These are phyloP conservation scores for Phaethornis superciliosus DNA, from an alignment of 2,113 vertebrate genomes.

Conservation along the genomic window DNA sequence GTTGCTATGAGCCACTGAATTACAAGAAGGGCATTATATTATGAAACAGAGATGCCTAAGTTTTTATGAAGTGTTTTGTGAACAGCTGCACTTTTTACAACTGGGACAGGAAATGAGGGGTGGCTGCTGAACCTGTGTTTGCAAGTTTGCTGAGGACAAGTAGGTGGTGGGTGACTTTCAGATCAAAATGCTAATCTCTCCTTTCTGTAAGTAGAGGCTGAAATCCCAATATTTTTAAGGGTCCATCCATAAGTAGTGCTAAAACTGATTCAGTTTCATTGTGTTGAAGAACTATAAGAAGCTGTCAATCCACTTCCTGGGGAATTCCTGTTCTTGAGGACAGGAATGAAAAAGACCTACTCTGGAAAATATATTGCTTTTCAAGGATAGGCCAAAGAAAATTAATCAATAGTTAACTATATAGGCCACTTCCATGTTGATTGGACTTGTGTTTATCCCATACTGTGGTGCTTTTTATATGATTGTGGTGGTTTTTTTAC, in stretches of 20 bases:
- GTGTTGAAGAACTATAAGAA: neutral
- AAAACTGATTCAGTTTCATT: neutral
- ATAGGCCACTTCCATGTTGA: neutral
- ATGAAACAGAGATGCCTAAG: neutral
- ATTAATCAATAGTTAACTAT: neutral
- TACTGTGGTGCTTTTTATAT: neutral
- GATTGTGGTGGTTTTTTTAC: neutral
- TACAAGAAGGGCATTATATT: neutral
- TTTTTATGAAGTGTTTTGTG: neutral
- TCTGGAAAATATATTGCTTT: neutral
- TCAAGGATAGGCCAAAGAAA: neutral
- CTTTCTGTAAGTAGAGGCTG: neutral
- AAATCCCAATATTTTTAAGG: neutral
- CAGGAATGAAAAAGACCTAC: neutral
- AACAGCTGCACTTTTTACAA: neutral
- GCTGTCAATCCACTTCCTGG: neutral
- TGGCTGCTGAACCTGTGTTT: neutral
- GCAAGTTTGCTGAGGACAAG: neutral
- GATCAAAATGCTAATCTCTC: neutral
- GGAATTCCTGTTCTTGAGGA: neutral
- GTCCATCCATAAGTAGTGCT: neutral
- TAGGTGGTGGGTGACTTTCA: neutral
- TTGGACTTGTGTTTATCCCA: neutral
- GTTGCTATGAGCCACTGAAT: neutral
- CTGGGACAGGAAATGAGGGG: neutral